Base-by-base conservation (phyloP, 2,888 invertebrate genomes). In the Pilophorus perplexus region DNA sequence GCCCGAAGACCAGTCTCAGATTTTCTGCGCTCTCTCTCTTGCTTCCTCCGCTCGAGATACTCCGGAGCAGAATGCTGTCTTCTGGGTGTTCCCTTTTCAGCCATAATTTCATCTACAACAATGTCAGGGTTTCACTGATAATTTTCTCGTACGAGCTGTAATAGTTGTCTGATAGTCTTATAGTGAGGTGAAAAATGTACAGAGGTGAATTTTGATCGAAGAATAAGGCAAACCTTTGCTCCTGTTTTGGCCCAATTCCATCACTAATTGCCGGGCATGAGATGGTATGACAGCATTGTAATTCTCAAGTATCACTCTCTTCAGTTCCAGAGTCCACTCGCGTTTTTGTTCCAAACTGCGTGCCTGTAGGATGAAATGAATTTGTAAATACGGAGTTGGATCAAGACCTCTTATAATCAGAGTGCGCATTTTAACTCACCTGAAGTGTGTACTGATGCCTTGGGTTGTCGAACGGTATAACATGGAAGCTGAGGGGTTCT, bases 401-500 rank as follows among this genome's bases (percentile, higher is more conserved):
- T 37, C 12, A 37, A 37, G 8, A n/a, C n/a, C n/a, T n/a, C n/a
- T n/a, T n/a, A n/a, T n/a, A n/a, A n/a, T n/a, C n/a, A n/a, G n/a
- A n/a, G n/a, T n/a, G n/a, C n/a, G n/a, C n/a, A 44, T 16, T 14
- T 10, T 16, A 33, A 70, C 70, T 74, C 76, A 85, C 85, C 80
- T 91, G 87, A 72, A 93, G 79, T 1, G 95, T 95, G 75, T 93
- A 91, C 78, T 95, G 94, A 66, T 89, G 82, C 67, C 91, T 84
- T 68, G 95, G 95, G 80, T 93, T 93, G 80, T 97, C 93, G 80
- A 94, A 96, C 46, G 96, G 95, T 75, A 97, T 89, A 73, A 96
- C 92, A 80, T 96, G 95, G 80, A 97, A 98, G 75, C 93, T 93
- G 57, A 94, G 84, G 38, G 95, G 92, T 74, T 96, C 95, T 18